Conservation (phyloP, 1,140 invertebrate species). For the Hesperophylax magnus region DNA sequence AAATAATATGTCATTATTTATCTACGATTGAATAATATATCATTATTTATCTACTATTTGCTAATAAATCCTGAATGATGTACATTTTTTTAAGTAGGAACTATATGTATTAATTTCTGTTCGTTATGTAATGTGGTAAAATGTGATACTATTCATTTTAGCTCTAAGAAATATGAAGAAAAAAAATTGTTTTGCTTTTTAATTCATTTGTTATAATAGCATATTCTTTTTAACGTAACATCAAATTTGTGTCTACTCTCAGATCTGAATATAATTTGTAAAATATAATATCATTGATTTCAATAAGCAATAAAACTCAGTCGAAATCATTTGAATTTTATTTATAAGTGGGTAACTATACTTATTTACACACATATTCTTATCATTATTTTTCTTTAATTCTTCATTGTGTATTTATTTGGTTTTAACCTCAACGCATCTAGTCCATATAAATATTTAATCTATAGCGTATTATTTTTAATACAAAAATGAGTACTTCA, state of each 20-base stretch:
- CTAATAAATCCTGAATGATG: too few relatives aligned
- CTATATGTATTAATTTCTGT: conserved; percentile 17
- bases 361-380: background rate
- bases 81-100: too few relatives aligned
- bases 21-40: background rate
- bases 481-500: background rate
- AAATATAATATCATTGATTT: too few relatives aligned
- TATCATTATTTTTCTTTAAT: background rate
- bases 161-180: background rate
- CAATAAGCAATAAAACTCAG: too few relatives aligned
- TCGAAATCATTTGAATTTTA: too few relatives aligned
- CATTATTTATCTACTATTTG: too few relatives aligned
- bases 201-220: background rate
- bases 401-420: background rate
- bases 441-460: background rate
- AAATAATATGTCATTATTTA: too few relatives aligned
- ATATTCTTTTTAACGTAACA: too few relatives aligned
- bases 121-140: conserved; percentile 44
- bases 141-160: conserved; percentile 44
- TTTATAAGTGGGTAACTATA: too few relatives aligned
- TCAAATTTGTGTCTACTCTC: too few relatives aligned
- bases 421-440: background rate
- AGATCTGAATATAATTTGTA: too few relatives aligned
- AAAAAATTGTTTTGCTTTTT: background rate
- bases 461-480: background rate